Conservation (phyloP, 2,113 vertebrate genomes). For the Semnornis frantzii region DNA sequence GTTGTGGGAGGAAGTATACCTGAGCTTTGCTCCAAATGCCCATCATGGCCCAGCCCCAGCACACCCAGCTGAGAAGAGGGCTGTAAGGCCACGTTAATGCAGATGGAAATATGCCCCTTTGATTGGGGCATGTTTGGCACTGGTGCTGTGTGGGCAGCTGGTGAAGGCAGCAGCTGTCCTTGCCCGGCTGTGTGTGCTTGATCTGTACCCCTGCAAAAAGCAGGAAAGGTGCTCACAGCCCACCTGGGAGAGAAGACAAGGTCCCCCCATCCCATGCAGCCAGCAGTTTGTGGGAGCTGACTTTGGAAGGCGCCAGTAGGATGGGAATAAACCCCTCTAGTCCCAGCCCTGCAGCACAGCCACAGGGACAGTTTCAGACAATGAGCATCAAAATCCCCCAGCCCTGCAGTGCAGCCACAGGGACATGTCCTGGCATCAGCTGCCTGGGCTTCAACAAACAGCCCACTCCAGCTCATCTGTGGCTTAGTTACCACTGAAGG, state of each 20-base stretch:
- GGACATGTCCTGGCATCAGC: background rate
- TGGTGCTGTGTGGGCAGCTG: background rate
- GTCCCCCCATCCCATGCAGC: background rate
- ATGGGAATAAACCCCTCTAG: background rate
- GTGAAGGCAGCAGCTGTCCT: background rate
- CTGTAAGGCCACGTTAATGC: accelerated
- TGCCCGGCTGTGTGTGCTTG: accelerated
- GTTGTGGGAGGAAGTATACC: background rate
- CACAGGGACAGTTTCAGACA: background rate
- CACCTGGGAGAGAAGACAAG: background rate
- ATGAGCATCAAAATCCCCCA: background rate
- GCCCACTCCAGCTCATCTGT: background rate
- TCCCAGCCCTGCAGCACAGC: accelerated
- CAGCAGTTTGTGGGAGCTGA: background rate
- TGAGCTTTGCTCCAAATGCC: background rate
- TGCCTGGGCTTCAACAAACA: background rate
- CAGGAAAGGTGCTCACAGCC: background rate
- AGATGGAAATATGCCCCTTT: background rate
- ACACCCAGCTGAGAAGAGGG: accelerated
- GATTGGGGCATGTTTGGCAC: background rate
- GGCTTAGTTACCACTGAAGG: background rate
- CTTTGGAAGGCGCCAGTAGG: background rate
- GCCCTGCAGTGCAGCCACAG: accelerated
- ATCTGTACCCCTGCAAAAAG: background rate
- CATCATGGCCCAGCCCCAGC: background rate